Conservation (phyloP, 2,888 invertebrate genomes). For the Cryptocephalus primarius region DNA sequence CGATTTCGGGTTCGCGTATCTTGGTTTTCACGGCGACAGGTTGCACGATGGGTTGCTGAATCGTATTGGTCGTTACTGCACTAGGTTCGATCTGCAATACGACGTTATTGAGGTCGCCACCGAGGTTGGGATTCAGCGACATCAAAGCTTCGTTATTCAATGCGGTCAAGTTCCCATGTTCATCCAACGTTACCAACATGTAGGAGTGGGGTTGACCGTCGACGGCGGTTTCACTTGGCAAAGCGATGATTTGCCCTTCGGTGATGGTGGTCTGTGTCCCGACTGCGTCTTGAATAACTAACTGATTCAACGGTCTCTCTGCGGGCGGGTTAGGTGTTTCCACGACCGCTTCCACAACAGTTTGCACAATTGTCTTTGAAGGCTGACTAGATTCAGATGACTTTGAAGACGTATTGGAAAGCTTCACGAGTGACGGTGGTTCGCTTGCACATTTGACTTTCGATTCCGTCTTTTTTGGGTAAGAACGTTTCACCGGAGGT, state of each 20-base stretch:
- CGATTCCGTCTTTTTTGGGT: constrained; percentile 13
- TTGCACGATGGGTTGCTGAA: constrained; percentile 7
- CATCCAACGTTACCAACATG: constrained; percentile 61
- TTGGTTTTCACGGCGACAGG: constrained; percentile 7
- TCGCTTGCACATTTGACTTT: constrained; percentile 7
- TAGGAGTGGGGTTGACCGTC: constrained; percentile 64
- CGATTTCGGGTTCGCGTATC: not conserved
- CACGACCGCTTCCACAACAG: constrained; percentile 1
- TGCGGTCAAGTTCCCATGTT: constrained; percentile 58
- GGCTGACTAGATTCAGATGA: not conserved
- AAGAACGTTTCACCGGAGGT: constrained; percentile 7
- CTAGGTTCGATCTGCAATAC: constrained; percentile 43
- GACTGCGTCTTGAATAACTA: constrained; percentile 35
- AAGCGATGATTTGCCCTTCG: constrained; percentile 57
- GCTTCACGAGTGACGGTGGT: constrained; percentile 1
- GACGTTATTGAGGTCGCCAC: constrained; percentile 40
- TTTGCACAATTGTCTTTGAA: not conserved
- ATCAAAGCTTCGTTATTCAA: constrained; percentile 60
- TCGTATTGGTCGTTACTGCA: constrained; percentile 8
- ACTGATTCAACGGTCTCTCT: constrained; percentile 29
- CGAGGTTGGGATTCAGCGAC: constrained; percentile 42
- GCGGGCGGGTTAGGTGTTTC: constrained; percentile 1
- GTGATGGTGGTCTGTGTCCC: constrained; percentile 39
- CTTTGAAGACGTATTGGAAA: no score
- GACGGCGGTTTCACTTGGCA: constrained; percentile 53